phyloP scores from a whole-genome alignment of 23 tunicate genomes.

The Halocynthia roretzi region DNA sequence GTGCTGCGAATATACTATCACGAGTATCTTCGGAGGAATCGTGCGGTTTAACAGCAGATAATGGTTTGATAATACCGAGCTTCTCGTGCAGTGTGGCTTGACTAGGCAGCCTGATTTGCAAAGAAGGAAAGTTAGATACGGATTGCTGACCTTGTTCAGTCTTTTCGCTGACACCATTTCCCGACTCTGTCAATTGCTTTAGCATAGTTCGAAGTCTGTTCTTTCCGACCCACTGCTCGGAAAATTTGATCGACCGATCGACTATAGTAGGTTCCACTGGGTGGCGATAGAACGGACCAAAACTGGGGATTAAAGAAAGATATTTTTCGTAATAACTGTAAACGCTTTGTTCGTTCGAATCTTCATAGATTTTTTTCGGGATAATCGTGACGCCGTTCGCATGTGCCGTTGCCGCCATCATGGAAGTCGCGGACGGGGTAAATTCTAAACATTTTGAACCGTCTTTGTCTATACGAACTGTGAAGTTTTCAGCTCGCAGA shows the following conservation, averaged over 20 bases:
- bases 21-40: not conserved
- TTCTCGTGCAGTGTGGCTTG: conserved; percentile 3
- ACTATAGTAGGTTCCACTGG: conserved; percentile 85
- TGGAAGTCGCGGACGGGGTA: conserved; percentile 41
- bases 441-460: conserved; percentile 63
- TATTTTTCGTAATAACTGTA: conserved; percentile 62
- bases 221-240: conserved; percentile 92
- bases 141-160: not conserved
- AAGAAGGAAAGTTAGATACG: not conserved
- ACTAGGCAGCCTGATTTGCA: not conserved
- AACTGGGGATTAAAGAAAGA: conserved; percentile 47
- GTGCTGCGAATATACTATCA: not conserved
- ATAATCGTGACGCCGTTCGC: conserved; percentile 6
- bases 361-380: conserved; percentile 46
- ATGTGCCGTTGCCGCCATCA: conserved; percentile 19
- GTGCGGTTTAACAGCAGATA: not conserved
- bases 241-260: conserved; percentile 71
- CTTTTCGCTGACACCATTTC: not conserved
- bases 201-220: conserved; percentile 85
- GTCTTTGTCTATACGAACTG: conserved; percentile 11
- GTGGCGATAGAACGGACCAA: conserved; percentile 82
- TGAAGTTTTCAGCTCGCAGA: conserved; percentile 57
- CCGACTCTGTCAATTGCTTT: conserved; percentile 60
- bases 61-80: conserved; percentile 13
- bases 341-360: conserved; percentile 45